Evolutionary conservation across 2,797 vertebrate species (phyloP), one percentile per base, ranked within the genome.

Genomic region (Ctenosaura bakeri): DNA sequence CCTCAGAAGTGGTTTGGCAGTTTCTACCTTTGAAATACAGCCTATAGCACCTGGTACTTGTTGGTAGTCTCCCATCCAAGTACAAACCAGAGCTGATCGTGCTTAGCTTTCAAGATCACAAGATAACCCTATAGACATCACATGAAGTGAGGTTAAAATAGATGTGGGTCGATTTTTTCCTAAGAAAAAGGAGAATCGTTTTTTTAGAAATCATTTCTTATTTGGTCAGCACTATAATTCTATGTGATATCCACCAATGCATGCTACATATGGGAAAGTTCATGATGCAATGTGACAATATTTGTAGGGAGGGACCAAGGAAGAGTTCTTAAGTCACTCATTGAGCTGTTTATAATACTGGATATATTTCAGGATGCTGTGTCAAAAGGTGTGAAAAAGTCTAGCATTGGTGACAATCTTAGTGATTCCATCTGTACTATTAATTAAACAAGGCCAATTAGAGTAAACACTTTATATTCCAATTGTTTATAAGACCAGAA

Each of bases 371-470:
- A 87, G 52, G 14, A 38, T 14, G 35, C 32, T 71, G 9, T 42
- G 79, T 66, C 24, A 56, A 79, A 83, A 90, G 86, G 76, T 91
- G 95, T 86, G 93, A 95, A 94, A 94, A 88, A 10, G 69, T 22
- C 89, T 92, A 90, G 88, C 90, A 87, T 54, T 80, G 62, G 20
- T 80, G 35, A 92, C 87, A 84, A 90, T 89, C 93, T 93, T 91
- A 76, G 62, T 74, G 35, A 5, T 80, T 86, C 22, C n/a, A 18
- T 71, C 16, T 85, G 35, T 46, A 12, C 29, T 46, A 50, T 22
- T 18, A 64, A 66, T 22, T 18, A 64, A 66, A 9, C 29, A 84
- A 38, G 29, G 1, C 46, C 42, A 52, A 64, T 1, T 22, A 69
- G 46, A 8, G 69, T 80, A 73, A 86, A 86, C 64, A 50, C 42